A percentile compares a stretch with the other conserved stretches of the same genome.
Evolutionary conservation across 2,113 vertebrate genomes (phyloP).

Genomic region (Cariama cristata): DNA sequence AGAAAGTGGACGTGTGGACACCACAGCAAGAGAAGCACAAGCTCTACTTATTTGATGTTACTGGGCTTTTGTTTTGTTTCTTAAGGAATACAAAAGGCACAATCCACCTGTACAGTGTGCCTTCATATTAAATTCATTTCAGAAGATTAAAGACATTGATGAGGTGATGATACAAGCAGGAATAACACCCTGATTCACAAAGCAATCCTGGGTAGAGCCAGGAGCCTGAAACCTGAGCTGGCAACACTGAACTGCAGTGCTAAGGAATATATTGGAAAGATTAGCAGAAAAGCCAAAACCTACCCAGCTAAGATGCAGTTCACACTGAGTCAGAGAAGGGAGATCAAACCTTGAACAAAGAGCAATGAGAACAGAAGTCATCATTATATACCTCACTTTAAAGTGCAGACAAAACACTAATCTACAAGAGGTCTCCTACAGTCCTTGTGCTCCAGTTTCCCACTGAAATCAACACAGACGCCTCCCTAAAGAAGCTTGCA

Average conservation of each 20-base stretch:
- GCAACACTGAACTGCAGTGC: neutral
- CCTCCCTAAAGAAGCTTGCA: neutral
- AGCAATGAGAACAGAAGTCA: neutral
- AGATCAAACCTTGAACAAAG: neutral
- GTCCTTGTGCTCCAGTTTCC: neutral
- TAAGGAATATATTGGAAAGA: neutral
- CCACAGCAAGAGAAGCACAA: neutral
- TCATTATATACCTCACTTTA: neutral
- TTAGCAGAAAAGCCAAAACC: neutral
- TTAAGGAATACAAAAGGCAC: neutral
- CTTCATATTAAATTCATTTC: neutral
- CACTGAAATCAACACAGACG: neutral
- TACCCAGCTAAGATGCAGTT: neutral
- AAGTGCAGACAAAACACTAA: neutral
- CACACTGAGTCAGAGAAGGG: neutral
- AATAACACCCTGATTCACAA: conserved; percentile 27
- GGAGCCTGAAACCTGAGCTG: neutral
- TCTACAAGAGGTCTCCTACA: neutral
- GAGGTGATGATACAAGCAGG: neutral
- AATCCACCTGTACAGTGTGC: neutral
- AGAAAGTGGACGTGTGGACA: neutral
- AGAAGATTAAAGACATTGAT: conserved; percentile 14
- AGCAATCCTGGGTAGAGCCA: neutral
- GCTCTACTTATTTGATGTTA: neutral
- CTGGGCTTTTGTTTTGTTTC: neutral